A percentile compares a stretch with the other conserved stretches of the same genome.
Conservation (phyloP, 37 sponge, comb jelly and placozoan species). For the Aphrocallistes beatrix region DNA sequence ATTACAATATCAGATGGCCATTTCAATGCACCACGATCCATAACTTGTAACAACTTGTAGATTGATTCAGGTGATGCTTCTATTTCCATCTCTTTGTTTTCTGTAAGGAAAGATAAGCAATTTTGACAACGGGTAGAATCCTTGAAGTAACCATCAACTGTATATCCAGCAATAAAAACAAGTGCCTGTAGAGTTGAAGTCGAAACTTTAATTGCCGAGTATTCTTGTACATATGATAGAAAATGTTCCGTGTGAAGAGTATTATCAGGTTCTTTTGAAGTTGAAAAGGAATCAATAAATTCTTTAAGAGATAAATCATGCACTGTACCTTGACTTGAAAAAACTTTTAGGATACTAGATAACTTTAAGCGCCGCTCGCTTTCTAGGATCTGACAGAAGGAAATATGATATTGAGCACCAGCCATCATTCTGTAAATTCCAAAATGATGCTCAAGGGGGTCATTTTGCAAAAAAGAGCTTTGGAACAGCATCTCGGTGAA, state of each 20-base stretch:
- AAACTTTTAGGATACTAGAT: background rate
- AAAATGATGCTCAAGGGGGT: background rate
- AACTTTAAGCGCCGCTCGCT: background rate
- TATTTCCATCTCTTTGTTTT: constrained; percentile 3
- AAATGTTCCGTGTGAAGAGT: background rate
- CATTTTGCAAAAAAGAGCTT: background rate
- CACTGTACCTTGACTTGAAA: background rate
- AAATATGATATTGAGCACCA: constrained; percentile 10
- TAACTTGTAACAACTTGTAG: background rate
- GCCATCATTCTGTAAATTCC: background rate
- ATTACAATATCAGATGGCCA: background rate
- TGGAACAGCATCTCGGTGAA: background rate
- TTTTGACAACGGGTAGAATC: background rate
- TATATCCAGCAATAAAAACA: background rate
- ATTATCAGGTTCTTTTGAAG: background rate
- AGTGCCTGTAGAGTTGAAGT: background rate
- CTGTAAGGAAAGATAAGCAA: background rate
- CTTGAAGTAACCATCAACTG: background rate
- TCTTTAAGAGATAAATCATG: background rate
- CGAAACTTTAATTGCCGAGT: background rate
- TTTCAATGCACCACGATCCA: background rate
- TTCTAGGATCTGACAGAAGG: constrained; percentile 7
- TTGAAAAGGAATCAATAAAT: background rate
- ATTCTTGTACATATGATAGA: background rate
- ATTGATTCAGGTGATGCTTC: background rate